A percentile compares a stretch with the other conserved stretches of the same genome.
phyloP scores from a whole-genome alignment of 2,113 vertebrate genomes.

The Lycaon pictus region DNA sequence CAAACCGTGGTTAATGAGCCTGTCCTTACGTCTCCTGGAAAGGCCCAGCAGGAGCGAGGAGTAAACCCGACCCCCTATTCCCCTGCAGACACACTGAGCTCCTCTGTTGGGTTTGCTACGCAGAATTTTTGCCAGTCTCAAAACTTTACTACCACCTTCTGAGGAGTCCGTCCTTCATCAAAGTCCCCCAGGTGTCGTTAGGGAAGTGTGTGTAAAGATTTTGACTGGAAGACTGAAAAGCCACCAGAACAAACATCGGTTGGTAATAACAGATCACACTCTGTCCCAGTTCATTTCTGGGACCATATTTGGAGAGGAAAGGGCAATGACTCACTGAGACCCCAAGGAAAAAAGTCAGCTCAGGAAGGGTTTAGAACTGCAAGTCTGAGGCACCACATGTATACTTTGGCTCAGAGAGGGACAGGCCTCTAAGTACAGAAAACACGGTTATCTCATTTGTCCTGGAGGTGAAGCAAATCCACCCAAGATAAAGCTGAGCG shows the following conservation, averaged over 20 bases:
- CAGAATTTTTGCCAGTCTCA: conserved; percentile 11
- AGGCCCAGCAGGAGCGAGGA: conserved; percentile 76
- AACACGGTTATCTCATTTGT: not conserved
- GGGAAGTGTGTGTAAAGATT: not conserved
- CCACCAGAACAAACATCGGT: not conserved
- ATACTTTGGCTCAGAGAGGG: not conserved
- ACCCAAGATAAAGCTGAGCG: not conserved
- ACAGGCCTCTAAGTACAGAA: not conserved
- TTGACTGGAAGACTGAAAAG: not conserved
- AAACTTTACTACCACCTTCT: conserved; percentile 36
- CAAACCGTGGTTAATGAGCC: conserved; percentile 81
- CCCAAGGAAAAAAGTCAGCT: not conserved
- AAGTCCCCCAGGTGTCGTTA: not conserved
- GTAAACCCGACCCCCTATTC: conserved; percentile 73
- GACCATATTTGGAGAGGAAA: conserved; percentile 20
- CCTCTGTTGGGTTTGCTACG: conserved; percentile 14
- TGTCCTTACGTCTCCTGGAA: conserved; percentile 67
- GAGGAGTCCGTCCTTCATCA: not conserved
- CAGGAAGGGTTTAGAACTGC: not conserved
- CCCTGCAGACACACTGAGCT: conserved; percentile 7
- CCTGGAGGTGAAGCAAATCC: not conserved
- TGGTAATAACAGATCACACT: not conserved
- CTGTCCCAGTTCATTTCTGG: not conserved
- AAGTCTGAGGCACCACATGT: not conserved
- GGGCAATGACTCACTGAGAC: not conserved